Evolutionary conservation across 2,797 vertebrate genomes (phyloP), one percentile per base, ranked within the genome.

Genomic region (Gallinago nigripennis): DNA sequence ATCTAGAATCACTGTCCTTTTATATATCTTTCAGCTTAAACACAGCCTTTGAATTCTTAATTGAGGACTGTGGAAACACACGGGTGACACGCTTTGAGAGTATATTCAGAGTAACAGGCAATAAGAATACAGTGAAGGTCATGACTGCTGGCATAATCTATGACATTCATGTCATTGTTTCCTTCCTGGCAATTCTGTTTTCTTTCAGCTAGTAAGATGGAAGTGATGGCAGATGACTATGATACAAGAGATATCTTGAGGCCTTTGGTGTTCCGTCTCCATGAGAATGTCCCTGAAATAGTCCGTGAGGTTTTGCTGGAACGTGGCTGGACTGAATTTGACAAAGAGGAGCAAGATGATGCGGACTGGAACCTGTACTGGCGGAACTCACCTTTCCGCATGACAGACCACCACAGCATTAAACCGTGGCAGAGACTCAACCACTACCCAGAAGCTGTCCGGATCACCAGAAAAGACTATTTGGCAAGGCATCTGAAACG

Each of bases 371-470:
- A 98, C 89, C 97, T 99, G 15, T 98, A 98, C 87, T 98, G 98
- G 98, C 94, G 97, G 35, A 76, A 95, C 4, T 97, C 98, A 4
- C 90, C 97, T 8, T 99, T 99, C 93, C 84, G 30, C 56, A 97
- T 64, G 95, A 91, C 96, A 0, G 97, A 98, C 11, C 98, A 98
- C 61, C n/a, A 88, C 79, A 97, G 90, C 19, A 70, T 99, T 80
- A 96, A 98, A 78, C 98, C 98, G 2, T 98, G 98, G 98, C 98
- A 99, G 91, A 97, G 97, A n/a, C 98, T 99, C 76, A 99, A 98
- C 96, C 98, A 98, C 93, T 98, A 98, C 88, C 98, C 98, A 16
- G 98, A 98, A 83, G 98, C 98, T 4, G 76, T 93, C 30, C 96
- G 87, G 56, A 98, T 99, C 91, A 98, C 98, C 48, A 98, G 98